Evolutionary conservation across 2,113 vertebrate species (phyloP).

Genomic region (Ophiodon elongatus): DNA sequence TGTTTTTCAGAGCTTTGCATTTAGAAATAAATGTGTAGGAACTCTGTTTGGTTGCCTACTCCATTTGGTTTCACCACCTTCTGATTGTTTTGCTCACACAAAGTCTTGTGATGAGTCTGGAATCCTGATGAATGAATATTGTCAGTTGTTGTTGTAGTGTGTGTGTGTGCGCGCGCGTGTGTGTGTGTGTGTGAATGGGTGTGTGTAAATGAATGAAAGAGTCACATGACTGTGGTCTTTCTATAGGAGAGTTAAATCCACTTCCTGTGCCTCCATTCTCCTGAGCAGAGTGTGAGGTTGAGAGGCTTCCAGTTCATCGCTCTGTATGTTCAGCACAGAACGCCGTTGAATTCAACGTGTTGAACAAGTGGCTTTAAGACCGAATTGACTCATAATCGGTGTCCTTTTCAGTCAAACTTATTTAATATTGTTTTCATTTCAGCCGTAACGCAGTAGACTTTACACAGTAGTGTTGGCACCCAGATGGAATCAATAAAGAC

Average conservation of each 20-base stretch:
- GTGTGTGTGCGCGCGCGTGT: background rate
- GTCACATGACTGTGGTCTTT: conserved; percentile 45
- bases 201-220: background rate
- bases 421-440: background rate
- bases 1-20: background rate
- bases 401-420: background rate
- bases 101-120: conserved; percentile 54
- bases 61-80: background rate
- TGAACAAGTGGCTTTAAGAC: background rate
- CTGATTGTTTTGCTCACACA: conserved; percentile 33
- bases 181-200: conserved; percentile 4
- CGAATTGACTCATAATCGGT: background rate
- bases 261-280: conserved; percentile 37
- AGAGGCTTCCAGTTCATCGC: conserved; percentile 50
- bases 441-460: background rate
- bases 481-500: background rate
- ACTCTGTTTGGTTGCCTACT: background rate
- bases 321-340: background rate
- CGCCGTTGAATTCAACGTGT: background rate
- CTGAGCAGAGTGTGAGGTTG: conserved; percentile 13
- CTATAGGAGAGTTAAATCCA: conserved; percentile 4
- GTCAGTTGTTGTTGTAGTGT: background rate
- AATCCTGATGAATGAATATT: conserved; percentile 39
- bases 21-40: background rate
- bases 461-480: background rate